These are phyloP conservation scores for Oegoconia quadripuncta DNA, from an alignment of 2,888 invertebrate species.

Conservation along the genomic window DNA sequence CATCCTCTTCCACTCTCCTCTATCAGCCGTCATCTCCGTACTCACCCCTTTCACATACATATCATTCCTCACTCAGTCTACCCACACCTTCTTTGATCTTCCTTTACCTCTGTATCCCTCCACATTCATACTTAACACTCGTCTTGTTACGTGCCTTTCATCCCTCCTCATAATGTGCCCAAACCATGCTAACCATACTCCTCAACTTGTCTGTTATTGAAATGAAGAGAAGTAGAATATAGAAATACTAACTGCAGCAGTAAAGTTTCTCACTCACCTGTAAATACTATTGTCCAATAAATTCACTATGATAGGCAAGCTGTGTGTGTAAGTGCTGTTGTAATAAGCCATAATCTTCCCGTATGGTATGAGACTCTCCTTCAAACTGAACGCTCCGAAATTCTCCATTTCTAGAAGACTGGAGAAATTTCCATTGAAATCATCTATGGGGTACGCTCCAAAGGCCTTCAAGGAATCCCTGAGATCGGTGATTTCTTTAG, in stretches of 20 bases:
- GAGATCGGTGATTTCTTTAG: slow-evolving; percentile 53
- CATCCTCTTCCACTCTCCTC: too few species aligned
- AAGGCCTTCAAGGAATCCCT: slow-evolving; percentile 55
- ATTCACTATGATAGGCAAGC: slow-evolving; percentile 87
- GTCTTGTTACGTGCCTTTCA: too few species aligned
- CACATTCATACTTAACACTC: too few species aligned
- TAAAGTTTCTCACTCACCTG: slow-evolving; percentile 67
- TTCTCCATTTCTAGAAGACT: slow-evolving; percentile 81
- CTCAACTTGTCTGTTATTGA: too few species aligned
- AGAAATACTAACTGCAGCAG: not conserved
- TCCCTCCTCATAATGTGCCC: too few species aligned
- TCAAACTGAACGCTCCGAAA: slow-evolving; percentile 83
- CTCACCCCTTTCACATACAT: too few species aligned
- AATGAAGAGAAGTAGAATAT: too few species aligned
- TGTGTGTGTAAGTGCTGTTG: slow-evolving; percentile 89
- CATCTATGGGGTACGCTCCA: slow-evolving; percentile 60
- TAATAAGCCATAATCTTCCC: slow-evolving; percentile 82
- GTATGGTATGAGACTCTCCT: slow-evolving; percentile 70
- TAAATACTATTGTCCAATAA: slow-evolving; percentile 84
- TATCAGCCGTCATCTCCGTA: too few species aligned
- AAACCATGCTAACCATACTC: too few species aligned
- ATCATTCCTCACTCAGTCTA: too few species aligned
- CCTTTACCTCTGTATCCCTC: too few species aligned
- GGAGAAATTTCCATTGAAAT: slow-evolving; percentile 83
- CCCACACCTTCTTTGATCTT: too few species aligned